Conservation (phyloP, 2,113 vertebrate species). For the Dromas ardeola region DNA sequence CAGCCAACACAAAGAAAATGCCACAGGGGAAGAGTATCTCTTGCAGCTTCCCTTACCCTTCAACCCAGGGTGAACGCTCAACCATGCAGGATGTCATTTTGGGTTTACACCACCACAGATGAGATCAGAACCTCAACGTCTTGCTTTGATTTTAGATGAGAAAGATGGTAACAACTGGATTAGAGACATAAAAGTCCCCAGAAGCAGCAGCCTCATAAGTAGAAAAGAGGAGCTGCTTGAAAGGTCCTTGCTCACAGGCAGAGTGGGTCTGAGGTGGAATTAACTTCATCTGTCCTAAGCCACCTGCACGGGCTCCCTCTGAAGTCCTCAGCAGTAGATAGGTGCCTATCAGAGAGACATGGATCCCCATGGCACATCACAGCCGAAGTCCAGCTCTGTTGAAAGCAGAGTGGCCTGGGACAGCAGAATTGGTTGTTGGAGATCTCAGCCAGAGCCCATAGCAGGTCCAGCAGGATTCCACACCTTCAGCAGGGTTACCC, state of each 20-base stretch:
- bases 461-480: neutral
- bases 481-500: neutral
- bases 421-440: neutral
- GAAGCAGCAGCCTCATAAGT: neutral
- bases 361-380: neutral
- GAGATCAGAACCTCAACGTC: neutral
- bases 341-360: neutral
- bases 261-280: neutral
- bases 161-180: neutral
- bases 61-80: neutral
- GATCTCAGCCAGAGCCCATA: neutral
- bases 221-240: neutral
- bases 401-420: neutral
- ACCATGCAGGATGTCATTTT: neutral
- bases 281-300: neutral
- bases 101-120: neutral
- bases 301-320: neutral
- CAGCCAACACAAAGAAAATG: neutral
- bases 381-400: neutral
- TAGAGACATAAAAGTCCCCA: neutral
- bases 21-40: neutral
- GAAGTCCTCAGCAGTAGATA: neutral
- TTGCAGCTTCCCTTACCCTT: neutral
- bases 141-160: neutral
- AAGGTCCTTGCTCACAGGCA: neutral